Base-by-base conservation (phyloP, 2,113 vertebrate genomes). In the Aramus guarauna region DNA sequence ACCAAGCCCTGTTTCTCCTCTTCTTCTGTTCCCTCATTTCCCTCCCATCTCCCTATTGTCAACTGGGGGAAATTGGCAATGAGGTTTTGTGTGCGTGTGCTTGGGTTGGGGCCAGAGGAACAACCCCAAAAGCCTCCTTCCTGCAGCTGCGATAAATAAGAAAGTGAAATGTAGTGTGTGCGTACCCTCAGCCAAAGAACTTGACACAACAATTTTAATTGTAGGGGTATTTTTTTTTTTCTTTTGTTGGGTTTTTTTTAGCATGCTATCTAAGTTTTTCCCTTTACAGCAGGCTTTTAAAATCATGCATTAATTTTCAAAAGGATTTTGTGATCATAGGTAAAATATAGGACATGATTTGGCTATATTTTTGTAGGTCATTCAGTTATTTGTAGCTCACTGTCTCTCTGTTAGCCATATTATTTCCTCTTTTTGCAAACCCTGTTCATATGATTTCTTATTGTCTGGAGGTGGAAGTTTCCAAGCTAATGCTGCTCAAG, bases 121-220 rank as follows among this genome's bases (percentile, higher is more conserved):
- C 92, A 94, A 92, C 91, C 95, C 91, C 92, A 47, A 90, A 96
- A 96, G 34, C 34, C 94, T 96, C 87, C 80, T 94, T 95, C 96
- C 92, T 93, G 94, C 94, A 96, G 94, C 96, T 96, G 95, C 93
- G 84, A 24, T 76, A 72, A 94, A 59, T 85, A 79, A 93, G 80
- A 91, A 89, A 94, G 86, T 85, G 86, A 88, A 93, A 56, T 71
- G 86, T 53, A 67, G 32, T 23, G 50, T 68, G 60, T 39, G 60
- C 3, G 2, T 80, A 6, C 37, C 9, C 41, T 85, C n/a, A 47
- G 94, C 62, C 94, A 91, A 87, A 71, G 80, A 86, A 29, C 85
- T 53, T 63, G 47, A 76, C 4, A 8, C 17, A 56, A 72, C 53
- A 62, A 36, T 79, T 85, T 90, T 85, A 79, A 90, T 93, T 73